Base-by-base conservation (phyloP, 2,888 invertebrate species). In the Ennomos quercinarius region DNA sequence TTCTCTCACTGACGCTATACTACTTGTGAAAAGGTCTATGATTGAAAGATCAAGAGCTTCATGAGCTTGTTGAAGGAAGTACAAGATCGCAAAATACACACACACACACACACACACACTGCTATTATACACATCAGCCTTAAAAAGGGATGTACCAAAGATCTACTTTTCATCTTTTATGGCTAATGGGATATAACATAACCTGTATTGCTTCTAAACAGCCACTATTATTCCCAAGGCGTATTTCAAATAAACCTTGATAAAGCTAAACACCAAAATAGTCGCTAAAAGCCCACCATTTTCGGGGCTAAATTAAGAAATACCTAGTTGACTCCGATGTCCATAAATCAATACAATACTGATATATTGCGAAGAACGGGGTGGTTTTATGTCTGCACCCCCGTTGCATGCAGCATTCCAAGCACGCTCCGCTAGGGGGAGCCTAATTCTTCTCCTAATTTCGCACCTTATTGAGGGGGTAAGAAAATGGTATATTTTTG, bases 401-500 rank as follows among this genome's bases (percentile, higher is more conserved):
- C 72, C 66, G 73, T 69, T 84, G 83, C 84, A 86, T 86, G 75
- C 70, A 65, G 68, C 62, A 92, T 88, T 89, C 90, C 46, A 51
- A 70, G 76, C 91, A 91, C 91, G 91, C 83, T 61, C 61, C 74
- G 69, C 68, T 75, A 74, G 79, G 81, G 89, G 89, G 87, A 86
- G 83, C 81, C 86, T 90, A 91, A 91, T 91, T 90, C 89, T 86
- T 83, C 83, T 76, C 86, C 89, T 91, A 91, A 91, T 90, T 91
- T 92, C 84, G 83, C 88, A 91, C 90, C 91, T 89, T 91, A 90
- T 89, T 88, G 87, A 84, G 74, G 83, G 76, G 80, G 62, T 78
- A 85, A 84, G 86, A 85, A 86, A 89, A 86, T 86, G 80, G 86
- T 78, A 83, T 81, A 84, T 86, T 86, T 68, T 88, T 82, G 76